Conservation (phyloP, 2,113 vertebrate species). For the Myiagra hebetior region DNA sequence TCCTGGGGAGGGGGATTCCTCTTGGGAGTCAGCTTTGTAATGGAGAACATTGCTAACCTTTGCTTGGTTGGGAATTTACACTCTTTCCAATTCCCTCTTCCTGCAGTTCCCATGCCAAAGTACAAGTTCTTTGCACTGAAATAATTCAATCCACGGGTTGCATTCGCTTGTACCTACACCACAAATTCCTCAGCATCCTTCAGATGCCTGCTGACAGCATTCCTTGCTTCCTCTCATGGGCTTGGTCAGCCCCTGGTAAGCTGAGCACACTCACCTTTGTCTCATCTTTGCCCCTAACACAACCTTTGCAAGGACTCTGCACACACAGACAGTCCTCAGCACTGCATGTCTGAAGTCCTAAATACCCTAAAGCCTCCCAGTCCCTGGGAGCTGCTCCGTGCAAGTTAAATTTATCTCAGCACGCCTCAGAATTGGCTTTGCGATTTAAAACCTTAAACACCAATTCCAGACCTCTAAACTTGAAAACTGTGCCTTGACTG, state of each 20-base stretch:
- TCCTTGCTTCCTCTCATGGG: background rate
- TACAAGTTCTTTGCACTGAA: background rate
- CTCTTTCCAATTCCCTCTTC: background rate
- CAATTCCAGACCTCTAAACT: background rate
- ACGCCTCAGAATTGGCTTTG: background rate
- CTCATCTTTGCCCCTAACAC: background rate
- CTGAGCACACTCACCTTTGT: background rate
- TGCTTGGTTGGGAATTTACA: background rate
- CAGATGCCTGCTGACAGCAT: background rate
- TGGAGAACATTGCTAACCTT: background rate
- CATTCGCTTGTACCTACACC: background rate
- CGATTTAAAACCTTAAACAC: background rate
- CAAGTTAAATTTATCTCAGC: rapidly evolving
- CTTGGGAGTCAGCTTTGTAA: background rate
- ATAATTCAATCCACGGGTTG: background rate
- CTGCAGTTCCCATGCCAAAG: background rate
- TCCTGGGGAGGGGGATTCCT: background rate
- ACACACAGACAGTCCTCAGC: background rate
- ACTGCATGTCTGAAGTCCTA: background rate
- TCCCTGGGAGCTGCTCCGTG: background rate
- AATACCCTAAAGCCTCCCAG: background rate
- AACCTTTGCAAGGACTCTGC: background rate
- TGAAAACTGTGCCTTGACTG: background rate
- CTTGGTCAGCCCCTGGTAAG: background rate
- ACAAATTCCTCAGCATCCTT: background rate